Base-by-base conservation (phyloP, 2,888 invertebrate genomes). In the Anagyrus pseudococci region DNA sequence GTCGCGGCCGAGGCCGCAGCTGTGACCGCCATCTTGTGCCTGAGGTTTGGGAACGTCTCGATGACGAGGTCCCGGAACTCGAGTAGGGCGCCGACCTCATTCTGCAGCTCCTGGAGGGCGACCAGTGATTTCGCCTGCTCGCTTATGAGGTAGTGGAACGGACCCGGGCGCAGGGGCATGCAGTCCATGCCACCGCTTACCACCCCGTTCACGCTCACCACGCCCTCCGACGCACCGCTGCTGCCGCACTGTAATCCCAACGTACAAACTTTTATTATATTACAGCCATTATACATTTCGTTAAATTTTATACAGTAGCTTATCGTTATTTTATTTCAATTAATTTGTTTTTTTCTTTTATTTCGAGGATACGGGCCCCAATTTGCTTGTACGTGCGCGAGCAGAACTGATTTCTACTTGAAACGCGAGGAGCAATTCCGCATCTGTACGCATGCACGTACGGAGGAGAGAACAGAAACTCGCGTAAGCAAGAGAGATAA, bases 51-150 rank as follows among this genome's bases (percentile, higher is more conserved):
- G 85, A 94, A 93, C 78, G 93, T 92, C 87, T 93, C 93, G 88
- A 94, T 93, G 86, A 94, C 94, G 87, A 93, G 89, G 84, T 94
- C 93, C 84, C 94, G 91, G 83, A 94, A 94, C 85, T 94, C 93
- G 83, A 94, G 87, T 75, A 94, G 84, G 75, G 93, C 93, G 71
- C 93, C 93, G 84, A 94, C 94, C 86, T 94, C 94, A 90, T 93
- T 91, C 88, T 94, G 94, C 82, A 94, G 87, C 85, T 94, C 94
- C 86, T 94, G 93, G 81, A 94, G 85, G 69, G 89, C 91, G 75
- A 90, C 89, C 82, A 91, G 84, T 72, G 93, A 94, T 84, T 93
- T 94, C 80, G 93, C 92, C 85, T 93, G 93, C 84, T 93, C 93
- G 84, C 88, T 91, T 83, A 91, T 89, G 84, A 92, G 88, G 82